Evolutionary conservation across 37 sponge, comb jelly and placozoan species (phyloP), one percentile per base, ranked within the genome.

Genomic region (Axinella damicornis): DNA sequence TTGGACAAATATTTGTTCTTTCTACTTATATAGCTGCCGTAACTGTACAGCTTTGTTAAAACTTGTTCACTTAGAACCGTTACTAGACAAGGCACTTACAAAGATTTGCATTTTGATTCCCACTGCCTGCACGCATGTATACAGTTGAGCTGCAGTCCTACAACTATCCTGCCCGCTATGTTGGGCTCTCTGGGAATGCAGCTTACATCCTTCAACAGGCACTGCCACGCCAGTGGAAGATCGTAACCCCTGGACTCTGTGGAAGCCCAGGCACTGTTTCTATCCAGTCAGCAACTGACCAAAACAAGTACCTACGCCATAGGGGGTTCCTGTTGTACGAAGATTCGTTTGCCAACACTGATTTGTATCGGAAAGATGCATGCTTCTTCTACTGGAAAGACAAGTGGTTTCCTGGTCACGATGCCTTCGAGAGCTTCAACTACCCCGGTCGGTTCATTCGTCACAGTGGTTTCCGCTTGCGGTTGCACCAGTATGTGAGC

Each of bases 81-180:
- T n/a, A n/a, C n/a, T n/a, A n/a, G n/a, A n/a, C n/a, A n/a, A n/a
- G n/a, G n/a, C n/a, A n/a, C n/a, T n/a, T n/a, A n/a, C n/a, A n/a
- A n/a, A n/a, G n/a, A n/a, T n/a, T n/a, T n/a, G n/a, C n/a, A n/a
- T 46, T 46, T 46, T 4, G 4, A 9, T 9, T 9, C 4, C 62
- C 13, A 61, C n/a, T n/a, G n/a, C n/a, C n/a, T n/a, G n/a, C n/a
- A n/a, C n/a, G n/a, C n/a, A n/a, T n/a, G n/a, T n/a, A n/a, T n/a
- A n/a, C 62, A 61, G 62, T 61, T 61, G 25, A 61, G 11, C 62
- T 61, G 62, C 62, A 61, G 62, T 27, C 62, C 62, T 61, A 61
- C 27, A 61, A 61, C 62, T 61, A 27, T 5, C 62, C 62, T 61
- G 13, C n/a, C 11, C 62, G 25, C 62, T 61, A 61, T 14, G 25